Evolutionary conservation across 2,888 invertebrate species (phyloP).

Genomic region (Tipula vernalis): DNA sequence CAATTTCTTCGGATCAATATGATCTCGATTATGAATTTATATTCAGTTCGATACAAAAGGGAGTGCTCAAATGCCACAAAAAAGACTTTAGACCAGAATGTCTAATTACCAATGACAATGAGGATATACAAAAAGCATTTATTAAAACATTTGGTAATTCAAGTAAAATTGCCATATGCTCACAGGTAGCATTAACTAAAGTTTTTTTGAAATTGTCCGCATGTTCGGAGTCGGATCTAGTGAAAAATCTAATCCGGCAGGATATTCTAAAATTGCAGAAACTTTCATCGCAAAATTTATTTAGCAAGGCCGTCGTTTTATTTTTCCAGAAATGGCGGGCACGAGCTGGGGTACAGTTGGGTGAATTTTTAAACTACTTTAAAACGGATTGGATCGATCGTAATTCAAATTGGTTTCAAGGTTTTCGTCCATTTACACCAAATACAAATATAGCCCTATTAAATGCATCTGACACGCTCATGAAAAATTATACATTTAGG

Average conservation of each 20-base stretch:
- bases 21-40: background rate
- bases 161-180: background rate
- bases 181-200: background rate
- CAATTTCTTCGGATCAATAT: background rate
- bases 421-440: background rate
- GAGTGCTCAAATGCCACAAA: background rate
- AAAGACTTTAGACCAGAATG: background rate
- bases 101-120: background rate
- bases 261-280: background rate
- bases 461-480: background rate
- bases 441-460: background rate
- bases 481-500: background rate
- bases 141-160: background rate
- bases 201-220: background rate
- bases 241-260: background rate
- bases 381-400: background rate
- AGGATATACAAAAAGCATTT: background rate
- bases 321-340: background rate
- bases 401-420: background rate
- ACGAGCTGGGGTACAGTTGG: background rate
- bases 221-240: too few relatives aligned
- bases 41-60: background rate
- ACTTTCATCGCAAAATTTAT: background rate
- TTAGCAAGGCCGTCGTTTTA: background rate
- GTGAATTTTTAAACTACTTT: background rate